Base-by-base conservation (phyloP, 1,140 invertebrate genomes). In the Vanessa atalanta region DNA sequence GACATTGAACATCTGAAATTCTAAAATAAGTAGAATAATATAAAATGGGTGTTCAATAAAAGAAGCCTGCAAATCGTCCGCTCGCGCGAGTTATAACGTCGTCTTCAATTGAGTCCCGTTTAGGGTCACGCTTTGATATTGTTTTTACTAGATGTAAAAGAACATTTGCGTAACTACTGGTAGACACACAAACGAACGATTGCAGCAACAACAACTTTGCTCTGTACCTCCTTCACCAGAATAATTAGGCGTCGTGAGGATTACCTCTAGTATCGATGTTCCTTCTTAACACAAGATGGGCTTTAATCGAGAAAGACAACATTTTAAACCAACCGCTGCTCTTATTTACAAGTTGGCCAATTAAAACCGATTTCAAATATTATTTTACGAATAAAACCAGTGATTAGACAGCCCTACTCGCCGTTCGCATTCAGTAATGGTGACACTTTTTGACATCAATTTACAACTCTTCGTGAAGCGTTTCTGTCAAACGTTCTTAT, bases 371-470 rank as follows among this genome's bases (percentile, higher is more conserved):
- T 50, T n/a, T 14, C 1, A 50, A 15, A n/a, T 50, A 50, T 50
- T 50, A 43, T n/a, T 7, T 14, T n/a, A 50, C 4, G 15, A n/a
- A 6, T 50, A 50, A 6, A 23, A 57, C 2, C 7, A 23, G 12
- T 9, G 16, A 3, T 11, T 16, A 20, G 51, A 4, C 53, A 57
- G 20, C 53, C 53, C 53, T 57, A 6, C 20, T 20, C 53, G 11
- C 50, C 12, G 53, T 3, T 16, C 20, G 13, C 53, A 1, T 20
- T 20, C 16, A 13, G 53, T 57, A 57, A 13, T 14, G 12, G 8
- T 23, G n/a, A 23, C 53, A 20, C 53, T 57, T 57, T 57, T 57
- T 57, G 16, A 57, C 53, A 20, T 57, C 53, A 57, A 57, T 26
- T 57, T 57, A 57, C 53, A 57, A 8, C 20, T 57, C 53, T 57